These are phyloP conservation scores for Mixornis gularis DNA, from an alignment of 2,113 vertebrate genomes.

Conservation along the genomic window DNA sequence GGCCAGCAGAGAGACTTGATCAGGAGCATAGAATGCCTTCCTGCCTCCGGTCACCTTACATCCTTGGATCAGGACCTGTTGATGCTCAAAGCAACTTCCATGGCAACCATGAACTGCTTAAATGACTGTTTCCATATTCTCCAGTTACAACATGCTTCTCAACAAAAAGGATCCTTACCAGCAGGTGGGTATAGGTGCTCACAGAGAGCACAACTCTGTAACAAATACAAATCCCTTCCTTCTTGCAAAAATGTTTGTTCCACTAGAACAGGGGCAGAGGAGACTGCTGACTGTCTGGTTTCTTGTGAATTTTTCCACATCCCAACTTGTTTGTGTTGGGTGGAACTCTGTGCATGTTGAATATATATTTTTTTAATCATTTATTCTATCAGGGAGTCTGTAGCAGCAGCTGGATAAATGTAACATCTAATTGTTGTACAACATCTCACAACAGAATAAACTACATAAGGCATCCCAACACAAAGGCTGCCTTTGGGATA, in stretches of 20 bases:
- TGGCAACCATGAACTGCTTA: conserved; percentile 97
- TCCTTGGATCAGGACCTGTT: conserved; percentile 94
- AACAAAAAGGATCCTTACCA: conserved; percentile 81
- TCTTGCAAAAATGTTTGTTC: background rate
- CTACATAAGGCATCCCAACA: background rate
- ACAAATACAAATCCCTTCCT: background rate
- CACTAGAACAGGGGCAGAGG: background rate
- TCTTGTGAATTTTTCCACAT: background rate
- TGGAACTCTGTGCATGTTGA: background rate
- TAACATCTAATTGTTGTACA: background rate
- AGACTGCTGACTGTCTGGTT: background rate
- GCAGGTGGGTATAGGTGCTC: conserved; percentile 72
- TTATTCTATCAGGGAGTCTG: background rate
- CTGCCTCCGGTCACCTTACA: conserved; percentile 83
- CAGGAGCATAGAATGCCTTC: conserved; percentile 91
- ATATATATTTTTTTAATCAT: fast-evolving
- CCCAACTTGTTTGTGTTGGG: background rate
- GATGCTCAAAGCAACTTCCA: conserved; percentile 97
- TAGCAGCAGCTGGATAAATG: background rate
- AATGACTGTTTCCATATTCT: conserved; percentile 97
- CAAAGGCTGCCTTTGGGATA: background rate
- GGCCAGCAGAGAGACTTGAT: conserved; percentile 92
- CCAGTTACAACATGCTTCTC: conserved; percentile 90
- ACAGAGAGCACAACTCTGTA: background rate
- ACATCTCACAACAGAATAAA: background rate